Conservation (phyloP, 2,113 vertebrate species). For the Serilophus lunatus region DNA sequence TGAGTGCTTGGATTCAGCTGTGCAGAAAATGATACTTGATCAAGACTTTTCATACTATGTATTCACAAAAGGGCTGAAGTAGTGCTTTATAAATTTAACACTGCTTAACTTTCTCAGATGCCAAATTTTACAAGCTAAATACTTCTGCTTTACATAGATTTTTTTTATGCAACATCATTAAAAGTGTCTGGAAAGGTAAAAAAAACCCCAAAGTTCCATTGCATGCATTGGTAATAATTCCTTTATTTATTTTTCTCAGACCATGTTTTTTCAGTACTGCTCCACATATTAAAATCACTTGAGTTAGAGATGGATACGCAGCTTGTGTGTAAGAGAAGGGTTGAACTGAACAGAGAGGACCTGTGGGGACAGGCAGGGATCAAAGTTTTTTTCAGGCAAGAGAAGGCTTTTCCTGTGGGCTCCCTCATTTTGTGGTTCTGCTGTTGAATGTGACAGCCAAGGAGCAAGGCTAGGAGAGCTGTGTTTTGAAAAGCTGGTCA, state of each 20-base stretch:
- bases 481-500: background rate
- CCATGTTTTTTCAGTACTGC: background rate
- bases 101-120: background rate
- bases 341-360: background rate
- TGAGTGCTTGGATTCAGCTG: conserved; percentile 8
- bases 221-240: background rate
- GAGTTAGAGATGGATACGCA: background rate
- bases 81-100: background rate
- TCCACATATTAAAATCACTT: background rate
- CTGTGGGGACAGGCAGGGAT: background rate
- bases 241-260: background rate
- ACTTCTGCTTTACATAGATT: background rate
- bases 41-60: background rate
- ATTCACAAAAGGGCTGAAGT: background rate
- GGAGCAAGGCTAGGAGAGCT: background rate
- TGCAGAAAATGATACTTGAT: conserved; percentile 3
- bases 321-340: background rate
- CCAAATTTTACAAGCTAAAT: background rate
- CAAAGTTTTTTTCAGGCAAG: background rate
- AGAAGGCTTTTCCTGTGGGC: background rate
- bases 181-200: background rate
- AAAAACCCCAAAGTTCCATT: too few species aligned
- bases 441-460: fast-evolving
- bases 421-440: background rate
- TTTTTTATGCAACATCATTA: background rate